These are phyloP conservation scores for Aporophyla lueneburgensis DNA, from an alignment of 2,888 invertebrate genomes.

Conservation along the genomic window DNA sequence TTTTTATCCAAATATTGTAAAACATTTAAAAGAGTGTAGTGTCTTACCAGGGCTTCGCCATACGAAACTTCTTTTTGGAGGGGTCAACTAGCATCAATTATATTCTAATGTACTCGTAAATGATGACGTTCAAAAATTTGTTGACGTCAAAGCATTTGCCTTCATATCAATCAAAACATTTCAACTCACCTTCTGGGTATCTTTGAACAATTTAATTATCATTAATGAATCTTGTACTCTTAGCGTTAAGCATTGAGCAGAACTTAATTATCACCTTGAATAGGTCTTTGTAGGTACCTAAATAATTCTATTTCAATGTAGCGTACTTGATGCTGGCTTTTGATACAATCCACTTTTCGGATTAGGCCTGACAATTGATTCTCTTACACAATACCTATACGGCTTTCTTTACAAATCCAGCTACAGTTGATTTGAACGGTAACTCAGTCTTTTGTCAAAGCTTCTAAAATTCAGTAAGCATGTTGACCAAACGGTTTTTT, in stretches of 20 bases:
- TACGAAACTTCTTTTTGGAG: too few species aligned
- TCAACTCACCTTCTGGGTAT: not conserved
- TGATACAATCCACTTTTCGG: slow-evolving; percentile 45
- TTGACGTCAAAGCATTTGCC: too few species aligned
- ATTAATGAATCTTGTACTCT: not conserved
- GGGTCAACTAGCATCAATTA: too few species aligned
- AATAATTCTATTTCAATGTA: slow-evolving; percentile 22
- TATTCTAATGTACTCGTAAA: too few species aligned
- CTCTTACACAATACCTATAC: not conserved
- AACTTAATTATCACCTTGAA: slow-evolving; percentile 35
- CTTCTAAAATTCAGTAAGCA: not conserved
- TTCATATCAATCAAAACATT: not conserved
- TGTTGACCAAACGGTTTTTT: slow-evolving; percentile 35
- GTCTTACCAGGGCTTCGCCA: too few species aligned
- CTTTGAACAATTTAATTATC: not conserved
- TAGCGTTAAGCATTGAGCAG: slow-evolving; percentile 1
- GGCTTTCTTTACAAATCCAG: slow-evolving; percentile 42
- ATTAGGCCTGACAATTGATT: slow-evolving; percentile 32
- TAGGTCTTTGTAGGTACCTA: not conserved
- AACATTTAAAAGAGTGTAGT: too few species aligned
- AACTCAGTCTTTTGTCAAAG: slow-evolving; percentile 34
- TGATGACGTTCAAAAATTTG: too few species aligned
- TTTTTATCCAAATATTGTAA: too few species aligned
- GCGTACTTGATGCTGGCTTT: slow-evolving; percentile 17
- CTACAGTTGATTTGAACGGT: slow-evolving; percentile 15